These are phyloP conservation scores for Emesis furor DNA, from an alignment of 2,888 invertebrate species.

Conservation along the genomic window DNA sequence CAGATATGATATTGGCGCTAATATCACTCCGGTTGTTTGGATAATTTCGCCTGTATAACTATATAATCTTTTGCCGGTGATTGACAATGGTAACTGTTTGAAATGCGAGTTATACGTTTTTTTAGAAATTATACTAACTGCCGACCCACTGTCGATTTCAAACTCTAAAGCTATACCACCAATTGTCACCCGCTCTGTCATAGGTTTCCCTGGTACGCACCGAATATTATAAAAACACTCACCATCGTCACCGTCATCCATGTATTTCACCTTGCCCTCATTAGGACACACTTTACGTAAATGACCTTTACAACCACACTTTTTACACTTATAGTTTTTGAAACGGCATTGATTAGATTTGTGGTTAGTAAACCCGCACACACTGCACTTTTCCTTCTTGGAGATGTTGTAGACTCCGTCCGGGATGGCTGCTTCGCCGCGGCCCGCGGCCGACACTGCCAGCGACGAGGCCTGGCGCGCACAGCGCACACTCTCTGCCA, in stretches of 20 bases:
- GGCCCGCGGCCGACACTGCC: constrained; percentile 16
- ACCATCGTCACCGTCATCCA: constrained; percentile 64
- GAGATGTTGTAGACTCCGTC: constrained; percentile 48
- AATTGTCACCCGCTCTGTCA: constrained; percentile 50
- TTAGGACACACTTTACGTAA: constrained; percentile 50
- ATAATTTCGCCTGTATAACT: constrained; percentile 57
- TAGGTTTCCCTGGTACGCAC: constrained; percentile 44
- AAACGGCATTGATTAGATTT: constrained; percentile 51
- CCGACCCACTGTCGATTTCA: constrained; percentile 63
- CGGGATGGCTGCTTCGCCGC: not conserved
- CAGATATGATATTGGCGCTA: constrained; percentile 47
- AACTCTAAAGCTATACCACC: constrained; percentile 52
- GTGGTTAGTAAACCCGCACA: constrained; percentile 51
- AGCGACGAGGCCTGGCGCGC: constrained; percentile 38
- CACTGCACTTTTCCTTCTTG: constrained; percentile 67
- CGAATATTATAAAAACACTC: constrained; percentile 59
- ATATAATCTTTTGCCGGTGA: constrained; percentile 29
- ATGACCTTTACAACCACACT: constrained; percentile 58
- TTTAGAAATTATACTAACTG: constrained; percentile 58
- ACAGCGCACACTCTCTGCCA: constrained; percentile 46
- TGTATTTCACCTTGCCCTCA: constrained; percentile 31
- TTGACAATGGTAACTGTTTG: constrained; percentile 42
- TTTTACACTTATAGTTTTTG: constrained; percentile 55
- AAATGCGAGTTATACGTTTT: constrained; percentile 42
- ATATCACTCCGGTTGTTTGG: constrained; percentile 37